phyloP scores from a whole-genome alignment of 2,797 vertebrate genomes.

The Cyclopterus lumpus region DNA sequence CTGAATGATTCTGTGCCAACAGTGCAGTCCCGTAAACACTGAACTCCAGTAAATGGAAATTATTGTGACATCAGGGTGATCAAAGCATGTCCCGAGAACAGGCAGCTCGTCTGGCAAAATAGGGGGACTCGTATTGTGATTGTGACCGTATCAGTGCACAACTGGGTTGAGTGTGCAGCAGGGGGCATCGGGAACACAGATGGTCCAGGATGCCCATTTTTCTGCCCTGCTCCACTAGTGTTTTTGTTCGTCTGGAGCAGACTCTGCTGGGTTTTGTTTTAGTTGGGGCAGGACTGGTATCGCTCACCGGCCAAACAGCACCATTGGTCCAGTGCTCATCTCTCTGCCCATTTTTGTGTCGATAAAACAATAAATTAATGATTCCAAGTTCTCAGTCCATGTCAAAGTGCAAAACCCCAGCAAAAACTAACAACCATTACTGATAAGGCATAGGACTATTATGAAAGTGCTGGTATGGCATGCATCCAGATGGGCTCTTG shows the following conservation, averaged over 20 bases:
- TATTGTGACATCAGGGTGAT: conserved; percentile 21
- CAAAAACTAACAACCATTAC: background rate
- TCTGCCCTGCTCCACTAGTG: conserved; percentile 40
- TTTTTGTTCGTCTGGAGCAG: conserved; percentile 38
- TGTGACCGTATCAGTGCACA: conserved; percentile 34
- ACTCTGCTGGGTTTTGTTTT: conserved; percentile 58
- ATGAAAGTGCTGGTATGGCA: background rate
- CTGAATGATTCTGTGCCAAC: background rate
- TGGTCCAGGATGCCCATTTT: conserved; percentile 45
- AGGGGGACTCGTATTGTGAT: conserved; percentile 26
- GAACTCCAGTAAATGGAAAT: conserved; percentile 8
- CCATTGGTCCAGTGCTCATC: background rate
- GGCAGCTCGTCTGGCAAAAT: conserved; percentile 3
- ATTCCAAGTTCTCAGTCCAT: background rate
- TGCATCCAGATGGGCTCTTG: background rate
- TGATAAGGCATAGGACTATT: background rate
- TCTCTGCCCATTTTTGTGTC: background rate
- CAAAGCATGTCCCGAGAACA: conserved; percentile 5
- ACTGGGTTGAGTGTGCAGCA: conserved; percentile 49
- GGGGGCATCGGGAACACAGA: conserved; percentile 49
- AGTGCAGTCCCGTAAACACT: background rate
- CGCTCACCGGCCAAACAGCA: conserved; percentile 10
- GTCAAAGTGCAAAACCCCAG: background rate
- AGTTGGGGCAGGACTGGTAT: conserved; percentile 29
- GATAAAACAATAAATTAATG: background rate